These are phyloP conservation scores for Lepus americanus DNA, from an alignment of 2,113 vertebrate species.

Conservation along the genomic window DNA sequence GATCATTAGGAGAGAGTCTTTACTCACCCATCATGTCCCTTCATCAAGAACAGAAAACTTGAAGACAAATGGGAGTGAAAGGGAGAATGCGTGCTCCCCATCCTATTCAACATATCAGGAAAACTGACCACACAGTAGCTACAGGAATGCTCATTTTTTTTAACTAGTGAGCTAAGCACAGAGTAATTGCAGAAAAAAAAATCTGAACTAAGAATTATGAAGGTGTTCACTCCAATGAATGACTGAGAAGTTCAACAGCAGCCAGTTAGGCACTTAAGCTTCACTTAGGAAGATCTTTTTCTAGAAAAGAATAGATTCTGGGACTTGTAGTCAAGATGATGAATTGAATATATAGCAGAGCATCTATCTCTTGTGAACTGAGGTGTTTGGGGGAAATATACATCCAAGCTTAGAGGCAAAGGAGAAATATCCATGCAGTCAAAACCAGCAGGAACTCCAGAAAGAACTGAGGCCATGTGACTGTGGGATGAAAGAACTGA, in stretches of 20 bases:
- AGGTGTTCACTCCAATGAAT: not conserved
- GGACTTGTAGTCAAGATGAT: not conserved
- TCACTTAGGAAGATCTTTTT: not conserved
- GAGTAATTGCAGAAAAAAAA: not conserved
- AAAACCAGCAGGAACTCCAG: not conserved
- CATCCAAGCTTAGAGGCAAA: constrained; percentile 3
- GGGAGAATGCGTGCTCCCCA: not conserved
- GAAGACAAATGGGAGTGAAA: not conserved
- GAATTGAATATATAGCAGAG: not conserved
- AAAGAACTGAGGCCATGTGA: not conserved
- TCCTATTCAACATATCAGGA: not conserved
- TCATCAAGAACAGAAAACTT: not conserved
- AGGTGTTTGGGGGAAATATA: not conserved
- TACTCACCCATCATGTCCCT: not conserved
- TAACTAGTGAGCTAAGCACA: not conserved
- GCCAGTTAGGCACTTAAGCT: not conserved
- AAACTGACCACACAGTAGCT: not conserved
- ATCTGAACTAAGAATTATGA: not conserved
- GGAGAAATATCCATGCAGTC: not conserved
- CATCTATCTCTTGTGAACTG: constrained; percentile 34
- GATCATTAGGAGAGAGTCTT: not conserved
- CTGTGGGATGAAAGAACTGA: not conserved
- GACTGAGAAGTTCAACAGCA: not conserved
- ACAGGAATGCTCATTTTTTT: constrained; percentile 33
- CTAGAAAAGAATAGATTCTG: not conserved